Evolutionary conservation across 1,140 invertebrate genomes (phyloP).

Genomic region (Drosophila ambigua): DNA sequence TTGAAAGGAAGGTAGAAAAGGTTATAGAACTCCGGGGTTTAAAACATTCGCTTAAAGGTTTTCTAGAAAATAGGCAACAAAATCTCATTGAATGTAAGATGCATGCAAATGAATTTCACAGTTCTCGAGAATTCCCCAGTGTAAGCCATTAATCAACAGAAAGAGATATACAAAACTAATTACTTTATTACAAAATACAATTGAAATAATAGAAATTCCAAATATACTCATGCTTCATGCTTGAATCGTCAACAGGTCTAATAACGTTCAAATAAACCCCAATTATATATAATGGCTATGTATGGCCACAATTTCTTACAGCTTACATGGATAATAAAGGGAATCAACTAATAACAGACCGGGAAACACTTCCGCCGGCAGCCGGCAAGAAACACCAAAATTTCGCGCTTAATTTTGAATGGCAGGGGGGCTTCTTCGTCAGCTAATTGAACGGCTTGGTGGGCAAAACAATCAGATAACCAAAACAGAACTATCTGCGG

Average conservation of each 20-base stretch:
- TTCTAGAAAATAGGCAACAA: no score
- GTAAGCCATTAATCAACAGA: background rate
- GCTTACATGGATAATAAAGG: conserved; percentile 27
- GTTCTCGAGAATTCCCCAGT: no score
- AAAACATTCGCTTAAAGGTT: no score
- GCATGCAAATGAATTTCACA: no score
- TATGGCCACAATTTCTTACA: conserved; percentile 12
- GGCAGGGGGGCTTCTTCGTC: background rate
- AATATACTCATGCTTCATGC: background rate
- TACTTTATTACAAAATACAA: no score
- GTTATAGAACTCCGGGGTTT: background rate
- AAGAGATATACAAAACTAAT: background rate
- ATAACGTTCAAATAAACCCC: background rate
- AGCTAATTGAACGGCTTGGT: conserved; percentile 22
- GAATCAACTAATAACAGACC: conserved; percentile 25
- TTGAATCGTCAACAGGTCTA: conserved; percentile 12
- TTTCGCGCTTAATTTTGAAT: background rate
- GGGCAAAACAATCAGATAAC: conserved; percentile 18
- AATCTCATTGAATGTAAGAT: no score
- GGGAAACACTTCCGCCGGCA: background rate
- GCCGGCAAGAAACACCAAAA: conserved; percentile 24
- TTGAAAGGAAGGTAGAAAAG: background rate
- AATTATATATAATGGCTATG: conserved; percentile 25
- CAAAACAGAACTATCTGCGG: conserved; percentile 5
- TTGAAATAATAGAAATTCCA: background rate